Conservation (phyloP, 2,888 invertebrate genomes). For the Eupithecia dodoneata region DNA sequence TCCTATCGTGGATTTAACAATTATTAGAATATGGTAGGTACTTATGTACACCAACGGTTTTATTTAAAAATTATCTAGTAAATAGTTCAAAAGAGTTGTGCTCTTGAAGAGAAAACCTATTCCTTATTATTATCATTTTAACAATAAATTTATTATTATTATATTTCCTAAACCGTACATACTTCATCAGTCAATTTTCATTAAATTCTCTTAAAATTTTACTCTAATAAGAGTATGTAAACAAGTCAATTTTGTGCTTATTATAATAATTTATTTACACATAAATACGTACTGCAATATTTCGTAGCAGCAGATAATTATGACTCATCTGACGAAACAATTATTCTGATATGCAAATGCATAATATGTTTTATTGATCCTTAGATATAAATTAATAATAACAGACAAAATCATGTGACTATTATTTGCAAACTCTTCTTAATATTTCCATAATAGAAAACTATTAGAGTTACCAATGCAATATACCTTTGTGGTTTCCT, state of each 20-base stretch:
- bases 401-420: background rate
- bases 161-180: slow-evolving; percentile 30
- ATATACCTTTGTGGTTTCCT: too few species aligned
- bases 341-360: background rate
- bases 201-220: slow-evolving; percentile 35
- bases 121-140: slow-evolving; percentile 10
- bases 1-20: slow-evolving; percentile 14
- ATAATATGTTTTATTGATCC: background rate
- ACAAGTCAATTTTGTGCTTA: background rate
- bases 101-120: slow-evolving; percentile 44
- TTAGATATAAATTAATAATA: too few species aligned
- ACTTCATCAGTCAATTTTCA: slow-evolving; percentile 45
- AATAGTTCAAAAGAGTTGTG: slow-evolving; percentile 31
- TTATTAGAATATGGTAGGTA: background rate
- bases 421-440: background rate
- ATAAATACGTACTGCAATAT: background rate
- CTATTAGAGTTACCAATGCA: background rate
- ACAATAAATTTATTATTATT: slow-evolving; percentile 8
- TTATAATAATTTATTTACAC: background rate
- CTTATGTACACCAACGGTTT: slow-evolving; percentile 28
- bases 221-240: slow-evolving; percentile 17
- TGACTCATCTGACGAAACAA: background rate
- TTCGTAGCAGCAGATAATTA: background rate
- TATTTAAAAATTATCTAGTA: slow-evolving; percentile 17
- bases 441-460: background rate